Evolutionary conservation across 2,113 vertebrate genomes (phyloP).

Genomic region (Gymnobelideus leadbeateri): DNA sequence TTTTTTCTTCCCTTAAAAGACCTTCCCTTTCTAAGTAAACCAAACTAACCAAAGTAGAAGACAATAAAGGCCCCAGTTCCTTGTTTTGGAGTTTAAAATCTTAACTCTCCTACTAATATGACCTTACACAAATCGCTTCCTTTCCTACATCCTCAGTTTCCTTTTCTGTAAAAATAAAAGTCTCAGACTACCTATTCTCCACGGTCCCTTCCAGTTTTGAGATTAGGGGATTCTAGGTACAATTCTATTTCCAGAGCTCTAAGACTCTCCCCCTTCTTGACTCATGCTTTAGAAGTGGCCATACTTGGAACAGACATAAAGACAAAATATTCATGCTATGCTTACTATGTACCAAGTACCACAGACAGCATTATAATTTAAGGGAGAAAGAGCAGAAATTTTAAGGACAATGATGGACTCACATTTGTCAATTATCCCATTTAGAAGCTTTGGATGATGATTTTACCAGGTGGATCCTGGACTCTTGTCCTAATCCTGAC

Average conservation of each 20-base stretch:
- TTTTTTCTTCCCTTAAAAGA: not conserved
- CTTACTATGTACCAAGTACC: not conserved
- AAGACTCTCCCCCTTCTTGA: not conserved
- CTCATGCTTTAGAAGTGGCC: not conserved
- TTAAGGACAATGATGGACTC: not conserved
- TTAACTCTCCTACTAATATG: not conserved
- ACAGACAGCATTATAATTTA: not conserved
- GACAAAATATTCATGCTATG: not conserved
- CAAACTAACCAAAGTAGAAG: not conserved
- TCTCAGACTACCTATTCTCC: not conserved
- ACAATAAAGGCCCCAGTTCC: not conserved
- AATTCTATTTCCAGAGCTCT: not conserved
- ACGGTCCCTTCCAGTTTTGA: not conserved
- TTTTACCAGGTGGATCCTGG: not conserved
- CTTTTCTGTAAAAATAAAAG: not conserved
- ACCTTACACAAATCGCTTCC: not conserved
- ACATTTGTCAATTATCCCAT: not conserved
- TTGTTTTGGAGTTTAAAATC: not conserved
- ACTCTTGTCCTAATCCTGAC: not conserved
- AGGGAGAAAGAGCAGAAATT: not conserved
- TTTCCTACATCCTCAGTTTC: not conserved
- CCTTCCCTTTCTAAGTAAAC: not conserved
- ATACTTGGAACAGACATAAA: not conserved
- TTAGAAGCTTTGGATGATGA: not conserved
- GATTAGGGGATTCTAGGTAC: not conserved